Base-by-base conservation (phyloP, 2,113 vertebrate genomes). In the Gasterosteus aculeatus region DNA sequence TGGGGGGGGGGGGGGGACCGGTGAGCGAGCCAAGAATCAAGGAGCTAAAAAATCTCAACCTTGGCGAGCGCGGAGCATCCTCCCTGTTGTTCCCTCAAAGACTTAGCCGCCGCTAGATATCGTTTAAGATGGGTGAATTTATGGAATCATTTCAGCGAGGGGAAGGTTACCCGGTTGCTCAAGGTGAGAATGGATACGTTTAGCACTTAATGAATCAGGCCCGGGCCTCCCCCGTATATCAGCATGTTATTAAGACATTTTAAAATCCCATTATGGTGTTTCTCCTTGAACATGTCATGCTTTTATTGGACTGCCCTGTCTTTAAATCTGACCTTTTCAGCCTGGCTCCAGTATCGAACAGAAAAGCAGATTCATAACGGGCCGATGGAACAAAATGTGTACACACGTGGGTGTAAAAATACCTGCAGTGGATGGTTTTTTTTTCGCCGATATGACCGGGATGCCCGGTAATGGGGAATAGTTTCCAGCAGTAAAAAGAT, bases 191-290 rank as follows among this genome's bases (percentile, higher is more conserved):
- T 93, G 87, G 94, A 93, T 94, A 94, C 89, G 66, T 94, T 95
- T 94, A 95, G 92, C 92, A 93, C 93, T 94, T 95, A 95, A 94
- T 94, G 92, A 95, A 94, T 93, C 84, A 79, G 91, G 91, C 92
- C 85, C 77, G 84, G 84, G 88, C 85, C 87, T 89, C 88, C 89
- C 88, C 89, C 93, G 93, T 95, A 94, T 95, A 94, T 95, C 94
- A 95, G 94, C 93, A 94, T 94, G 92, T 95, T 95, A 95, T 94
- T 95, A 95, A 94, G 94, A 94, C 93, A 78, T 94, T 95, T 94
- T 95, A 94, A 95, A 94, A 95, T 94, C 93, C 93, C 93, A 94
- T 95, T 95, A 95, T 93, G 90, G 92, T 93, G 94, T 94, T 94
- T 95, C 94, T 94, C 94, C 94, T 95, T 95, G 94, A 95, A 94